Conservation (phyloP, 2,113 vertebrate species). For the Petaurus breviceps region DNA sequence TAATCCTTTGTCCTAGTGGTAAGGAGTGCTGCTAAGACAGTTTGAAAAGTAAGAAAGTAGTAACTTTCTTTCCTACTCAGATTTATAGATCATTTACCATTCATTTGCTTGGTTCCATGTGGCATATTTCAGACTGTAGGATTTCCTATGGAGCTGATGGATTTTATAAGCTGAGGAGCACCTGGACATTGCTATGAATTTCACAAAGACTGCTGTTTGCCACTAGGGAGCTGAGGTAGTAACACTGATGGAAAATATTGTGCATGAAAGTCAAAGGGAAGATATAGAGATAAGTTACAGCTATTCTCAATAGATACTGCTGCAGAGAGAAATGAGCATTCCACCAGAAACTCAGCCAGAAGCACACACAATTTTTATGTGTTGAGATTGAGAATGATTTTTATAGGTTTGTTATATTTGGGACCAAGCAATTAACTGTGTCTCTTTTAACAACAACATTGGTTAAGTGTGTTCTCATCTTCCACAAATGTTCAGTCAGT, state of each 20-base stretch:
- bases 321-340: neutral
- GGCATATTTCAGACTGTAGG: neutral
- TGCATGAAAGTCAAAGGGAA: neutral
- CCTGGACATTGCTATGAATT: neutral
- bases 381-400: slow-evolving; percentile 48
- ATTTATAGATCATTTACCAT: neutral
- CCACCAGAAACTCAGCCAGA: neutral
- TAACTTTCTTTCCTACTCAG: neutral
- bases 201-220: neutral
- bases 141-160: neutral
- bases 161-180: neutral
- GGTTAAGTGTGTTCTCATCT: slow-evolving; percentile 57
- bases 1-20: neutral
- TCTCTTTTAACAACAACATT: slow-evolving; percentile 70
- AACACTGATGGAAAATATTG: neutral
- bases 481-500: slow-evolving; percentile 65
- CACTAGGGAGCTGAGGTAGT: neutral
- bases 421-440: slow-evolving; percentile 66
- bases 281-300: neutral
- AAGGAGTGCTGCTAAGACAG: neutral
- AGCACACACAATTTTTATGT: neutral
- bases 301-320: neutral
- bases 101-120: neutral
- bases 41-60: neutral
- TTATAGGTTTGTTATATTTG: slow-evolving; percentile 61